These are phyloP conservation scores for Percopsis omiscomaycus DNA, from an alignment of 2,797 vertebrate genomes.

Conservation along the genomic window DNA sequence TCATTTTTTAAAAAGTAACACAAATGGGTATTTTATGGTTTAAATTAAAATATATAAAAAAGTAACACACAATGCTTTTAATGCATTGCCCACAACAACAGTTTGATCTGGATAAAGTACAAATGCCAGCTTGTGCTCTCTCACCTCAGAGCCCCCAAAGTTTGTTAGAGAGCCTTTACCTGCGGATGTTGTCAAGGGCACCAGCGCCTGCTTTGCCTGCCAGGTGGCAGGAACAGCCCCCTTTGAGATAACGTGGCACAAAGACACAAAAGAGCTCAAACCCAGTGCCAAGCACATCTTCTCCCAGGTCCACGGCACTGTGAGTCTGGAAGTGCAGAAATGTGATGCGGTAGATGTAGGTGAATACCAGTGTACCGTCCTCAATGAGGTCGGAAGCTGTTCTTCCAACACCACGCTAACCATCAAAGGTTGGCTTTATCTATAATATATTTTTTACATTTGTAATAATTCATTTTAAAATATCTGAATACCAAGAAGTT, in stretches of 20 bases:
- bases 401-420: constrained; percentile 82
- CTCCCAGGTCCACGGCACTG: constrained; percentile 75
- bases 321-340: constrained; percentile 86
- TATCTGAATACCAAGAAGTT: neutral
- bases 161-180: constrained; percentile 84
- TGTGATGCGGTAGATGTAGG: constrained; percentile 87
- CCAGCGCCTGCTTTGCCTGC: constrained; percentile 81
- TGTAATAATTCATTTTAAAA: constrained; percentile 2
- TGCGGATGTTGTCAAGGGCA: constrained; percentile 85
- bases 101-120: too few relatives aligned
- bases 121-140: neutral
- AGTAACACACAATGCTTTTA: too few relatives aligned
- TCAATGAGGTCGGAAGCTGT: constrained; percentile 93
- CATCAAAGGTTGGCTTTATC: constrained; percentile 90
- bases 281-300: constrained; percentile 89
- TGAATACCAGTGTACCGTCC: constrained; percentile 90
- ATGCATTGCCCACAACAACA: too few relatives aligned
- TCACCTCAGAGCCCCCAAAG: constrained; percentile 86
- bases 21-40: too few relatives aligned
- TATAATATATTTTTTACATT: constrained; percentile 1
- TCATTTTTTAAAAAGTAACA: too few relatives aligned
- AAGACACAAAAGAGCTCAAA: constrained; percentile 90
- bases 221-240: constrained; percentile 88
- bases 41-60: too few relatives aligned
- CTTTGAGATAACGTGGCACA: constrained; percentile 91